Conservation (phyloP, 1,140 invertebrate species). For the Drosophila albomicans region DNA sequence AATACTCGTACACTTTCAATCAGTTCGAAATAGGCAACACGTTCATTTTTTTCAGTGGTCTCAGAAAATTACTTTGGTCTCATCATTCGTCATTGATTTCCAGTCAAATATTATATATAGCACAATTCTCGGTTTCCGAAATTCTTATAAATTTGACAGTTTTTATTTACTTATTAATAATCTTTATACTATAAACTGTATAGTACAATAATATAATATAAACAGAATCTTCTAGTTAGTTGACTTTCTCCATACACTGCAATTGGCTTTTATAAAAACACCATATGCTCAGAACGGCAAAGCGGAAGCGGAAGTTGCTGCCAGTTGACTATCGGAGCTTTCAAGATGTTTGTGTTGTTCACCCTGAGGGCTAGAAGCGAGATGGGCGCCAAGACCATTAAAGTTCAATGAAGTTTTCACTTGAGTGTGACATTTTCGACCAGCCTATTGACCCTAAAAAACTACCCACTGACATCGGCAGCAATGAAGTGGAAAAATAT, state of each 20-base stretch:
- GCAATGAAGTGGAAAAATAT: slow-evolving; percentile 81
- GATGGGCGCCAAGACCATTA: slow-evolving; percentile 51
- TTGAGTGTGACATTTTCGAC: slow-evolving; percentile 64
- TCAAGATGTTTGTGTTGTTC: slow-evolving; percentile 61
- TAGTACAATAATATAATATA: too few species aligned
- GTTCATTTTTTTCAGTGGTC: background rate
- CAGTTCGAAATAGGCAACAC: background rate
- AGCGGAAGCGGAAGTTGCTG: slow-evolving; percentile 33
- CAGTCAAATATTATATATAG: too few species aligned
- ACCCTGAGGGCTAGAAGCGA: slow-evolving; percentile 38
- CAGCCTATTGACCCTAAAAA: slow-evolving; percentile 19
- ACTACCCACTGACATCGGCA: slow-evolving; percentile 18
- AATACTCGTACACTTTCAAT: background rate
- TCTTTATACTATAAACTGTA: too few species aligned
- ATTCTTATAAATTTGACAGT: too few species aligned
- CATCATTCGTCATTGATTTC: too few species aligned
- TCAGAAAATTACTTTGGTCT: too few species aligned
- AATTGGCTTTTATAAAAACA: background rate
- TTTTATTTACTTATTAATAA: too few species aligned
- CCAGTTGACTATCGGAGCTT: slow-evolving; percentile 19
- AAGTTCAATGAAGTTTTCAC: slow-evolving; percentile 80
- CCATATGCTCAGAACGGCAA: slow-evolving; percentile 37
- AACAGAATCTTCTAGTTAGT: background rate
- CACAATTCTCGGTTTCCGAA: too few species aligned
- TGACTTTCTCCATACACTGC: background rate